These are phyloP conservation scores for Numenius phaeopus DNA, from an alignment of 2,797 vertebrate species.

Conservation along the genomic window DNA sequence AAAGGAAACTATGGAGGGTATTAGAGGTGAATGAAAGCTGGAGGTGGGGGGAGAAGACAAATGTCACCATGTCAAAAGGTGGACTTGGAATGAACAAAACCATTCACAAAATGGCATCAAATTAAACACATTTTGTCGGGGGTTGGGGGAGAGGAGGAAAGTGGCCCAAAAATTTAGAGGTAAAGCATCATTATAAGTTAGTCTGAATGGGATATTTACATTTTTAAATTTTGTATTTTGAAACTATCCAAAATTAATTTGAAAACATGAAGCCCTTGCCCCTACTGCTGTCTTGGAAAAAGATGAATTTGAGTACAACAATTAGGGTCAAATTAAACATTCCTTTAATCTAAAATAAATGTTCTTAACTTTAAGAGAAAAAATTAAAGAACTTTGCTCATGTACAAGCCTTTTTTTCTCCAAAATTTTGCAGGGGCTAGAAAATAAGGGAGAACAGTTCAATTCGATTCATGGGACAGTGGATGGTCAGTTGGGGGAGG, in stretches of 20 bases:
- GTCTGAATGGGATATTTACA: neutral
- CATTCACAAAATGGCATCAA: neutral
- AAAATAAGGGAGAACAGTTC: neutral
- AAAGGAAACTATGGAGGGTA: fast-evolving
- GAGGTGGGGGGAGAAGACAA: neutral
- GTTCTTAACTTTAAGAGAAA: neutral
- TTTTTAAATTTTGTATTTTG: neutral
- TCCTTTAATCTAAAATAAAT: neutral
- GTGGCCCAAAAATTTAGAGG: neutral
- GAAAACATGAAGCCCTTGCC: neutral
- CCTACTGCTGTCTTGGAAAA: fast-evolving
- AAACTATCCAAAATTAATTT: neutral
- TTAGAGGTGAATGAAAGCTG: neutral
- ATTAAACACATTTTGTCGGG: neutral
- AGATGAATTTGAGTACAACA: neutral
- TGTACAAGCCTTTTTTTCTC: neutral
- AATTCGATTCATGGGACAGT: fast-evolving
- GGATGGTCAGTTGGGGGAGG: neutral
- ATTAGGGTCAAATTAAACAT: neutral
- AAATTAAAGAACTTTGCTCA: fast-evolving
- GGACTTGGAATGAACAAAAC: neutral
- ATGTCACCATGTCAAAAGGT: neutral
- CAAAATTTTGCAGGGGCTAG: neutral
- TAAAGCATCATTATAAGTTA: no score
- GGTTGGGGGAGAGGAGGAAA: neutral